Evolutionary conservation across 2,113 vertebrate species (phyloP).

Genomic region (Austrofundulus limnaeus): DNA sequence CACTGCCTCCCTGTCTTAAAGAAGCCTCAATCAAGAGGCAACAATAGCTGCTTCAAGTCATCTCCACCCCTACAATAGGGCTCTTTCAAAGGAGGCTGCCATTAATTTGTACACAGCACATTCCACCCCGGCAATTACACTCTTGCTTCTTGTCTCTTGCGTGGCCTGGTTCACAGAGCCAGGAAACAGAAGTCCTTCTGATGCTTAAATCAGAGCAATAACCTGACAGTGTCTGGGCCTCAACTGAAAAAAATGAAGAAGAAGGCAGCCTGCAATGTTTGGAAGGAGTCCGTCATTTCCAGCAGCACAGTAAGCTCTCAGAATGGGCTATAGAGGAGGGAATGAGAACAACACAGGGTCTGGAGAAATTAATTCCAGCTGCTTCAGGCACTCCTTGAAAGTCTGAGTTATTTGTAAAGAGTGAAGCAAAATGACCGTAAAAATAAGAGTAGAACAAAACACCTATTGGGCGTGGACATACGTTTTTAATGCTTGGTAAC

Average conservation of each 20-base stretch:
- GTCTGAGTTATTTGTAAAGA: slow-evolving; percentile 24
- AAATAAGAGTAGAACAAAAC: slow-evolving; percentile 19
- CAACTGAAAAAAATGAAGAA: slow-evolving; percentile 55
- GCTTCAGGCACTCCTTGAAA: slow-evolving; percentile 33
- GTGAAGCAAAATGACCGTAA: slow-evolving; percentile 12
- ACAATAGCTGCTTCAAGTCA: slow-evolving; percentile 63
- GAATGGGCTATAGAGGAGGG: slow-evolving; percentile 29
- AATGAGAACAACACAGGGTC: slow-evolving; percentile 26
- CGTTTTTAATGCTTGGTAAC: slow-evolving; percentile 2
- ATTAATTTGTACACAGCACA: slow-evolving; percentile 62
- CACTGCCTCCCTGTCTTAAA: slow-evolving; percentile 47
- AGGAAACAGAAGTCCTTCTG: slow-evolving; percentile 63
- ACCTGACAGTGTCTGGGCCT: slow-evolving; percentile 69
- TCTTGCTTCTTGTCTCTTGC: slow-evolving; percentile 59
- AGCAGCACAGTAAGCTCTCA: slow-evolving; percentile 46
- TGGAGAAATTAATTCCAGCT: slow-evolving; percentile 59
- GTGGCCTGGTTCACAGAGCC: slow-evolving; percentile 54
- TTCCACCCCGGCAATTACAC: slow-evolving; percentile 70
- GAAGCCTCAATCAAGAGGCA: slow-evolving; percentile 55
- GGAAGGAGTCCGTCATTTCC: slow-evolving; percentile 41
- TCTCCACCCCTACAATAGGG: slow-evolving; percentile 55
- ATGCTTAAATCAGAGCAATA: slow-evolving; percentile 75
- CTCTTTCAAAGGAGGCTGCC: slow-evolving; percentile 57
- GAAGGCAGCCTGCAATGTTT: slow-evolving; percentile 66
- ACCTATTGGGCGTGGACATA: background rate